Conservation (phyloP, 2,797 vertebrate species). For the Cuculus canorus region DNA sequence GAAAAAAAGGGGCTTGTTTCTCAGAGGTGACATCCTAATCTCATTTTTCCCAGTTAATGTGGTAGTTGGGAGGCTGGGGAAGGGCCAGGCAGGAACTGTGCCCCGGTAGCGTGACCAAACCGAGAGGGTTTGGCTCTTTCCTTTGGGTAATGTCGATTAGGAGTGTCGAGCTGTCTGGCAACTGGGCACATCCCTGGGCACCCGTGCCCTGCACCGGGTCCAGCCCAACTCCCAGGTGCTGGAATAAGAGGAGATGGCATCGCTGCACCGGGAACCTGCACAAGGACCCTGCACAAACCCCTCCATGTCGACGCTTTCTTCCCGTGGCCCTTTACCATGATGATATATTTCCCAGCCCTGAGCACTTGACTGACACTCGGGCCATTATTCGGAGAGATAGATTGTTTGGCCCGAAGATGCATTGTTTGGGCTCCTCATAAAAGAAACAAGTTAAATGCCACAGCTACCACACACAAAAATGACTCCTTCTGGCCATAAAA, state of each 20-base stretch:
- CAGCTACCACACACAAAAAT: conserved; percentile 60
- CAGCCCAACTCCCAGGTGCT: background rate
- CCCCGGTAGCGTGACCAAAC: background rate
- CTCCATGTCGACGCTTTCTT: conserved; percentile 1
- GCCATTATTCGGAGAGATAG: conserved; percentile 50
- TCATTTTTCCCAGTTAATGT: background rate
- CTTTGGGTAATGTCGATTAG: conserved; percentile 41
- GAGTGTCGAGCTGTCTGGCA: conserved; percentile 43
- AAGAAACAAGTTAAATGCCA: conserved; percentile 71
- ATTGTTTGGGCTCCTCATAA: conserved; percentile 76
- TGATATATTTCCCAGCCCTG: conserved; percentile 57
- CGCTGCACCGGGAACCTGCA: background rate
- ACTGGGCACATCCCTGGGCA: conserved; percentile 32
- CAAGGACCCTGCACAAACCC: background rate
- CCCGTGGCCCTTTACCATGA: conserved; percentile 5
- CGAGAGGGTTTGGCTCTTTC: background rate
- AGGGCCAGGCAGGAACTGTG: background rate
- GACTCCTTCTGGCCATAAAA: conserved; percentile 66
- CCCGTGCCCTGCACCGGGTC: background rate
- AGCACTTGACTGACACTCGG: conserved; percentile 38
- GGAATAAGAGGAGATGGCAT: rapidly evolving
- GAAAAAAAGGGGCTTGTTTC: background rate
- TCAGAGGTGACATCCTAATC: background rate
- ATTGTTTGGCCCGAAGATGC: conserved; percentile 68
- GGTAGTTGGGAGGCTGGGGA: background rate